Evolutionary conservation across 2,888 invertebrate genomes (phyloP).

Genomic region (Metopia argyrocephala): DNA sequence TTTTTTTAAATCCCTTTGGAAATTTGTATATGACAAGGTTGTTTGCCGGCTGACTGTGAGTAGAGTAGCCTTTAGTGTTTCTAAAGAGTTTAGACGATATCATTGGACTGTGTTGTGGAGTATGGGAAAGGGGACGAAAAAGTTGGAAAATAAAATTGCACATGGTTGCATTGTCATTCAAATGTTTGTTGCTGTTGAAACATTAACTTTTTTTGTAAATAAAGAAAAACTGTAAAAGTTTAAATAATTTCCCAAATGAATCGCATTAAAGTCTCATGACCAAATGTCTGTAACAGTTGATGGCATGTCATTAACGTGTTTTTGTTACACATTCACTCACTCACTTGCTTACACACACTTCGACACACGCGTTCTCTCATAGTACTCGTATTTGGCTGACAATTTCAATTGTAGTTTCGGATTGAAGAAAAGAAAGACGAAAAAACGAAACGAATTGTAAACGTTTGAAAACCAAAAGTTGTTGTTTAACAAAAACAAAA

Average conservation of each 20-base stretch:
- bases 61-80: background rate
- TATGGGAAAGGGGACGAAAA: background rate
- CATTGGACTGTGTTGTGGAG: background rate
- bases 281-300: constrained; percentile 59
- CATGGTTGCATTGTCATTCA: constrained; percentile 47
- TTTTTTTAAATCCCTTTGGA: background rate
- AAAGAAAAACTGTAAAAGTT: constrained; percentile 25
- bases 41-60: background rate
- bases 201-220: constrained; percentile 23
- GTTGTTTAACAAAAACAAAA: too few species aligned
- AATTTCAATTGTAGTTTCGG: background rate
- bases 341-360: background rate
- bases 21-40: background rate
- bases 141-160: constrained; percentile 13
- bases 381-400: too few species aligned
- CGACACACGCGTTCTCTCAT: background rate
- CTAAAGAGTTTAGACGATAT: too few species aligned
- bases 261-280: constrained; percentile 52
- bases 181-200: constrained; percentile 13
- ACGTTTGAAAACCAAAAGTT: background rate
- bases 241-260: constrained; percentile 60
- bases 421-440: background rate
- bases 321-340: constrained; percentile 15
- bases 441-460: background rate
- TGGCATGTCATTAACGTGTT: constrained; percentile 60